Conservation (phyloP, 2,888 invertebrate genomes). For the Caenorhabditis zanzibari region DNA sequence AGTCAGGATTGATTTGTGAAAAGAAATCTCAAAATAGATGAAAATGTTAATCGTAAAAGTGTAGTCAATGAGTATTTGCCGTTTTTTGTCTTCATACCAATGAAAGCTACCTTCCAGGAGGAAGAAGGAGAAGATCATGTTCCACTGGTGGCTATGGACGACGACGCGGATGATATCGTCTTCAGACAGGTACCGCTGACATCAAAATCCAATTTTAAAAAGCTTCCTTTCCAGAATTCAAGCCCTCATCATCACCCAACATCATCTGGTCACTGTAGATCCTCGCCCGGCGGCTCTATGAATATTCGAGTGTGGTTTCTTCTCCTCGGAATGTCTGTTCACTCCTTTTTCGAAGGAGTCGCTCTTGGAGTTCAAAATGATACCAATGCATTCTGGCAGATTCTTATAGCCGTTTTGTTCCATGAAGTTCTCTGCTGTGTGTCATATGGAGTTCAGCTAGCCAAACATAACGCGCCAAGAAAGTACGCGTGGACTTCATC, state of each 20-base stretch:
- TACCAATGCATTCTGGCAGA: conserved; percentile 73
- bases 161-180: conserved; percentile 76
- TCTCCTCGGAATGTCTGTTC: conserved; percentile 86
- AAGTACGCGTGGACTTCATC: conserved; percentile 72
- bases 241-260: conserved; percentile 39
- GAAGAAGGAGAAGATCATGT: conserved; percentile 67
- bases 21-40: no score
- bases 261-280: conserved; percentile 26
- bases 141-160: conserved; percentile 68
- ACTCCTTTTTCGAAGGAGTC: conserved; percentile 87
- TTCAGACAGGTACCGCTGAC: conserved; percentile 70
- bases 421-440: conserved; percentile 81
- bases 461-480: conserved; percentile 75
- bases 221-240: conserved; percentile 30
- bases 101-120: conserved; percentile 34
- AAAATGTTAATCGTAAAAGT: no score
- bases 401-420: conserved; percentile 79
- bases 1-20: no score
- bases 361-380: conserved; percentile 85
- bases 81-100: no score
- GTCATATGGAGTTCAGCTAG: conserved; percentile 80
- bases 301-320: conserved; percentile 82
- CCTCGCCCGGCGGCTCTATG: conserved; percentile 34
- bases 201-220: neutral
- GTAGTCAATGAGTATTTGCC: no score